Conservation (phyloP, 2,113 vertebrate genomes). For the Phocoena sinus region DNA sequence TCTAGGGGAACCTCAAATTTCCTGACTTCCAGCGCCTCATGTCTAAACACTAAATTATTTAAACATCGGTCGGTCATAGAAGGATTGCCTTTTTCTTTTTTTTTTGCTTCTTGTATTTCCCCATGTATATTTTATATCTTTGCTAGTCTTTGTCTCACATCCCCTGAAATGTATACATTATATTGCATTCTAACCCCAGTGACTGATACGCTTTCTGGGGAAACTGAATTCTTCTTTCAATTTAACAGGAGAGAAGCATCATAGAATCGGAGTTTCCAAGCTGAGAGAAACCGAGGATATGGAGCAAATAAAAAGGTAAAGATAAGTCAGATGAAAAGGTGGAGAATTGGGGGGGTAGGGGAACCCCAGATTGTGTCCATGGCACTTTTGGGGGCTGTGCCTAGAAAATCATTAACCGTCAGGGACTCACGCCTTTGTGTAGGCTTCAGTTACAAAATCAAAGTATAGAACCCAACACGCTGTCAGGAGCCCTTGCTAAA, state of each 20-base stretch:
- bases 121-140: neutral
- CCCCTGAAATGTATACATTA: neutral
- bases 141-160: neutral
- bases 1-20: constrained; percentile 70
- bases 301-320: neutral
- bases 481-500: constrained; percentile 1
- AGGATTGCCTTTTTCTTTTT: neutral
- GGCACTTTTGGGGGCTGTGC: neutral
- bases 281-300: neutral
- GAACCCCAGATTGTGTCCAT: neutral
- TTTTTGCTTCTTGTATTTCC: neutral
- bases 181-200: neutral
- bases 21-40: constrained; percentile 58
- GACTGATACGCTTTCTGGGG: neutral
- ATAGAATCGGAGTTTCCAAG: neutral
- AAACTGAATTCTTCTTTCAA: neutral
- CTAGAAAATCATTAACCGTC: neutral
- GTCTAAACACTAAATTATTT: constrained; percentile 33
- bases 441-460: neutral
- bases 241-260: neutral
- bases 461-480: neutral
- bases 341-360: neutral
- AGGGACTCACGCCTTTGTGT: neutral
- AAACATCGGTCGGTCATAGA: neutral
- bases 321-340: neutral